Evolutionary conservation across 2,113 vertebrate genomes (phyloP), one percentile per base, ranked within the genome.

Genomic region (Acrocephalus kingi): DNA sequence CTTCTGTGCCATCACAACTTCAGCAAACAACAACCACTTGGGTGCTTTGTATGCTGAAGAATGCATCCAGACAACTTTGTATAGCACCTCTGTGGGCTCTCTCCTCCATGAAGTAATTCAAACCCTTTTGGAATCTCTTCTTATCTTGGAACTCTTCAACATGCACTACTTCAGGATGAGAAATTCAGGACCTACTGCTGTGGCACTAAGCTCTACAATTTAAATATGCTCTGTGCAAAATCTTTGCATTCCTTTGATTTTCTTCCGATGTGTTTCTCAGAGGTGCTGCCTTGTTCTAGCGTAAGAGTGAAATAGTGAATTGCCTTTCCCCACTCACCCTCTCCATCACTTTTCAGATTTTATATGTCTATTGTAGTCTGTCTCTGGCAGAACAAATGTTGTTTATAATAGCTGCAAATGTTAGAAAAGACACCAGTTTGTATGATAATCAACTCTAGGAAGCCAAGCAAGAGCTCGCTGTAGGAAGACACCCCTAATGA

Each of bases 301-400:
- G 58, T 67, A 27, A 7, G 37, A 10, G 18, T 83, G 63, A 80
- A 83, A 87, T 0, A 69, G 25, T 0, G 0, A 58, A 58, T 11
- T 52, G 24, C 25, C n/a, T 68, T 90, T 73, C 15, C 37, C 8
- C 37, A 54, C 12, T 84, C 45, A 66, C 49, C 51, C 68, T 88
- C 37, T 73, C 24, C 63, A 66, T 24, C 24, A 7, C 16, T 88
- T 62, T 46, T 69, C 46, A 48, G 56, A 52, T 83, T 76, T 88
- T 88, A 39, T n/a, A 43, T 5, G 2, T 66, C 51, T 88, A 19
- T 55, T 52, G 20, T 58, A 66, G 39, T 51, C 25, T 76, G 25
- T n/a, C 14, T 94, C 74, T 94, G 67, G 74, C 49, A 93, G 78
- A 89, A 82, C 15, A 95, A 73, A 89, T 61, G 33, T 28, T 87